Conservation (phyloP, 1,140 invertebrate species). For the Aphelinus atriplicis region DNA sequence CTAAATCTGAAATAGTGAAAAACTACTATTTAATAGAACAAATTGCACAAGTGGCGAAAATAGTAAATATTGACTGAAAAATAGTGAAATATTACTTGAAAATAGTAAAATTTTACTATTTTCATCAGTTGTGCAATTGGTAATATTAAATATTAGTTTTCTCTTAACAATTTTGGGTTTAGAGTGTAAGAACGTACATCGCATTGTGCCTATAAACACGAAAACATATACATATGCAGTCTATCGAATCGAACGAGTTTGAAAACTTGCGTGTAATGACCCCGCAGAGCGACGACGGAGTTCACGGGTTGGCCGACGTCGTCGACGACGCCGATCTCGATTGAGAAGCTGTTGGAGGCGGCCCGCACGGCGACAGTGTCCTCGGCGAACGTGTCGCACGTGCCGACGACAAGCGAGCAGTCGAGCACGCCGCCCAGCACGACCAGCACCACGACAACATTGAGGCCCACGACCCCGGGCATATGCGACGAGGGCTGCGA, state of each 20-base stretch:
- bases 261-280: background rate
- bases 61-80: no score
- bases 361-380: conserved; percentile 73
- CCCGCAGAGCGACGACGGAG: conserved; percentile 79
- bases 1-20: no score
- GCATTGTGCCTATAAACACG: no score
- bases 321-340: conserved; percentile 84
- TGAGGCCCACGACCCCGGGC: conserved; percentile 81
- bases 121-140: no score
- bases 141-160: no score
- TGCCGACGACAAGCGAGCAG: conserved; percentile 56
- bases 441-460: conserved; percentile 81
- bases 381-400: conserved; percentile 52
- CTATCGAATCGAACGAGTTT: background rate
- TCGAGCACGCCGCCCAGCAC: conserved; percentile 72
- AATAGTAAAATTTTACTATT: no score
- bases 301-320: conserved; percentile 90
- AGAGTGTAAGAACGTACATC: no score
- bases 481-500: conserved; percentile 82
- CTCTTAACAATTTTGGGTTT: no score
- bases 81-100: no score
- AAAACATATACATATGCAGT: no score
- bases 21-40: no score
- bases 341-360: conserved; percentile 81
- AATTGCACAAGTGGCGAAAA: no score